Evolutionary conservation across 2,113 vertebrate species (phyloP).

Genomic region (Dissostichus mawsoni): DNA sequence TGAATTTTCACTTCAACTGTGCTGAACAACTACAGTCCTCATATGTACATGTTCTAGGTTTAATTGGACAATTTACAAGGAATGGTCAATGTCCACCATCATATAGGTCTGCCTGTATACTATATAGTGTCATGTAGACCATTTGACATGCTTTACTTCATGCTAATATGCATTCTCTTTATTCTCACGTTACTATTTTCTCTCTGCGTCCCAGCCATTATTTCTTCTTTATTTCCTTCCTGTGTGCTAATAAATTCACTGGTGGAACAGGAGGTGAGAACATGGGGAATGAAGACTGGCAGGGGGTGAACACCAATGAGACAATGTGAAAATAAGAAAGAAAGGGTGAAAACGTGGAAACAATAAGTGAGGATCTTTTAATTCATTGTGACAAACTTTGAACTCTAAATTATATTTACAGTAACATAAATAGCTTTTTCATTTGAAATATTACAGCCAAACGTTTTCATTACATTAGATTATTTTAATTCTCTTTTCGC

Average conservation of each 20-base stretch:
- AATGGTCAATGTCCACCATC: not conserved
- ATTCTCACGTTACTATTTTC: not conserved
- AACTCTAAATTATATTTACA: constrained; percentile 9
- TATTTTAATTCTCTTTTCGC: no score
- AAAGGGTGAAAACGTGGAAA: constrained; percentile 25
- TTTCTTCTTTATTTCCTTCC: not conserved
- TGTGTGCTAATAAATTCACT: constrained; percentile 40
- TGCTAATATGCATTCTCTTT: not conserved
- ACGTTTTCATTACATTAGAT: not conserved
- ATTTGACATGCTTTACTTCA: not conserved
- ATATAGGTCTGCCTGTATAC: not conserved
- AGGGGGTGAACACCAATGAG: constrained; percentile 55
- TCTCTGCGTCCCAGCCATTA: not conserved
- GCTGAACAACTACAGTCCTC: not conserved
- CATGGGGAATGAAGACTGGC: constrained; percentile 30
- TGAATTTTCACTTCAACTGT: constrained; percentile 10
- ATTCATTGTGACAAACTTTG: constrained; percentile 22
- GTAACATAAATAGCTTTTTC: not conserved
- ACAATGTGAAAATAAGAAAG: constrained; percentile 55
- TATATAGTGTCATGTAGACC: not conserved
- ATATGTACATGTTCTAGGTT: not conserved
- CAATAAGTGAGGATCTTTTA: constrained; percentile 23
- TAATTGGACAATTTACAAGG: not conserved
- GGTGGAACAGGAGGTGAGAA: constrained; percentile 57
- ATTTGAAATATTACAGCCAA: not conserved